phyloP scores from a whole-genome alignment of 2,888 invertebrate genomes.

The Chalcis sispes region DNA sequence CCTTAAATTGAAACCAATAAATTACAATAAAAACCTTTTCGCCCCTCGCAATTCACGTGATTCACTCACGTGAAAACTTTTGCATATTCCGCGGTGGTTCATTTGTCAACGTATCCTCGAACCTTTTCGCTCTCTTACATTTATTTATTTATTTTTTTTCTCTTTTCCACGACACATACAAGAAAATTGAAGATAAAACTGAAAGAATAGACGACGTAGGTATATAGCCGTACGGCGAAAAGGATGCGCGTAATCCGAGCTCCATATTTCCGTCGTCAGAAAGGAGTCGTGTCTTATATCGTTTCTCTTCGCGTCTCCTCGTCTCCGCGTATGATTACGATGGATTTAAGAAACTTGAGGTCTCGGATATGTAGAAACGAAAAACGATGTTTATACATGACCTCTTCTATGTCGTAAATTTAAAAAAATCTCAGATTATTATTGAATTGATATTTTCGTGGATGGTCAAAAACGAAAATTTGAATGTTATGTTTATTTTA shows the following conservation, averaged over 20 bases:
- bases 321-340: no score
- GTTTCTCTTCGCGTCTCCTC: no score
- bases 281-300: background rate
- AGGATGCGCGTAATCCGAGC: constrained; percentile 10
- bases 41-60: background rate
- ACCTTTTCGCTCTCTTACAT: background rate
- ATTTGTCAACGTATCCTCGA: constrained; percentile 1
- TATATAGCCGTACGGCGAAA: no score
- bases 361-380: no score
- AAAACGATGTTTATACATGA: no score
- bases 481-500: no score
- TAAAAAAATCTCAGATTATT: no score
- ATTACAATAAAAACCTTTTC: constrained; percentile 10
- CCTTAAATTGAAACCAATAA: background rate
- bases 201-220: background rate
- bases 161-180: no score
- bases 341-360: no score
- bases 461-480: no score
- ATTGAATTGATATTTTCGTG: no score
- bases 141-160: background rate
- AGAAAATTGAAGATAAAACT: background rate
- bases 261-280: constrained; percentile 39
- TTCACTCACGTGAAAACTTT: background rate
- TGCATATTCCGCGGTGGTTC: background rate
- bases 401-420: no score